phyloP scores from a whole-genome alignment of 2,797 vertebrate genomes.

The Rhinophrynus dorsalis region DNA sequence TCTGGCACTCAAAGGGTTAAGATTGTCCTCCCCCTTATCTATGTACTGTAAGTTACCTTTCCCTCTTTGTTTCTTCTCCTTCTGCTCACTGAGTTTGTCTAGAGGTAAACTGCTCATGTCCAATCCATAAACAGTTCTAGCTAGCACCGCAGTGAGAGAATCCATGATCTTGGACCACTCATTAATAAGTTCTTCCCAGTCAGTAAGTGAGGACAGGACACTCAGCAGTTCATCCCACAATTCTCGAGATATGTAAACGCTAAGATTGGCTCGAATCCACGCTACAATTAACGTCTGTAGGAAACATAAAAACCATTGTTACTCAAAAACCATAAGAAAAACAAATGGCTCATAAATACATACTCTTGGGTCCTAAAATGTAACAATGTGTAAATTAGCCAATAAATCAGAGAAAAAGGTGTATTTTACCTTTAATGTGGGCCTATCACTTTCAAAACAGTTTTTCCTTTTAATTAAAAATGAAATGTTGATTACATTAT shows the following conservation, averaged over 20 bases:
- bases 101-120: conserved; percentile 93
- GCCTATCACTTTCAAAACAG: no score
- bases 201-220: conserved; percentile 89
- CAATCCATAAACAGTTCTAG: conserved; percentile 88
- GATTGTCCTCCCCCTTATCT: no score
- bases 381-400: no score
- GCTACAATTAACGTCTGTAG: conserved; percentile 94
- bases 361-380: no score
- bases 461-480: no score
- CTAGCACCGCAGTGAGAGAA: conserved; percentile 90
- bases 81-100: conserved; percentile 97
- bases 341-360: no score
- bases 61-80: conserved; percentile 95
- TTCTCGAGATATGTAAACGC: conserved; percentile 92
- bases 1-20: no score
- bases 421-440: no score
- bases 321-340: background rate
- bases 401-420: no score
- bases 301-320: background rate
- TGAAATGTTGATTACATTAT: no score
- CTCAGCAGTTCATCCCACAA: conserved; percentile 95
- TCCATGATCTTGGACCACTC: conserved; percentile 99
- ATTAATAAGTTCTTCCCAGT: conserved; percentile 92
- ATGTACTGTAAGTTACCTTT: conserved; percentile 85
- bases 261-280: conserved; percentile 94